Base-by-base conservation (phyloP, 2,113 vertebrate genomes). In the Hiodon alosoides region DNA sequence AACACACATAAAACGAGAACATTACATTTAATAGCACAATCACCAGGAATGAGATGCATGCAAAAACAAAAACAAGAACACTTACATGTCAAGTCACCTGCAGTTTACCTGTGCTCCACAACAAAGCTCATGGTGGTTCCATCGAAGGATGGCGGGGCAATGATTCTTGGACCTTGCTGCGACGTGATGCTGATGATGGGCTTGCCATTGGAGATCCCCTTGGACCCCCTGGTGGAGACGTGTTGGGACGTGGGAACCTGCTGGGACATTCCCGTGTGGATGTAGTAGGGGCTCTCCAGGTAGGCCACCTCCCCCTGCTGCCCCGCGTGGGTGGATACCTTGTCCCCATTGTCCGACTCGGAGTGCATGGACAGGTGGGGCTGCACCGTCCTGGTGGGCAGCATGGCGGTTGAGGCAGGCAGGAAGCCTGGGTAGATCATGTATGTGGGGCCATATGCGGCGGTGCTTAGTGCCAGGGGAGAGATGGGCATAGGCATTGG, bases 101-200 rank as follows among this genome's bases (percentile, higher is more conserved):
- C 47, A 0, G 4, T 16, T 95, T 89, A 98, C 89, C 94, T 88
- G 84, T 98, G 97, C 83, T 98, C 97, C 81, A 99, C 94, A 85
- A 98, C 95, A 4, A 98, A 98, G 83, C 96, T 96, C 97, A 98
- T 96, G 83, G 96, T 98, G 66, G 95, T 98, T 77, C 97, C 96
- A 0, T 99, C 96, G 2, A 98, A 98, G 3, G 94, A 96, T 2
- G 96, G 95, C 0, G 96, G 95, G 0, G 96, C 95, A 0, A 98
- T 90, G 83, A 98, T 94, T 17, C 94, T 84, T 0, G 96, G 94
- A 5, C 95, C 94, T 62, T 94, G 93, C 48, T 97, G 95, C 0
- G 97, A 94, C 0, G 87, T 91, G 86, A 98, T 92, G 90, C 95
- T 96, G 87, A 98, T 94, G 67, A 96, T 85, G 0, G 95, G 96